A percentile compares a stretch with the other conserved stretches of the same genome.
Conservation (phyloP, 2,888 invertebrate genomes). For the Himalopsyche tibetana region DNA sequence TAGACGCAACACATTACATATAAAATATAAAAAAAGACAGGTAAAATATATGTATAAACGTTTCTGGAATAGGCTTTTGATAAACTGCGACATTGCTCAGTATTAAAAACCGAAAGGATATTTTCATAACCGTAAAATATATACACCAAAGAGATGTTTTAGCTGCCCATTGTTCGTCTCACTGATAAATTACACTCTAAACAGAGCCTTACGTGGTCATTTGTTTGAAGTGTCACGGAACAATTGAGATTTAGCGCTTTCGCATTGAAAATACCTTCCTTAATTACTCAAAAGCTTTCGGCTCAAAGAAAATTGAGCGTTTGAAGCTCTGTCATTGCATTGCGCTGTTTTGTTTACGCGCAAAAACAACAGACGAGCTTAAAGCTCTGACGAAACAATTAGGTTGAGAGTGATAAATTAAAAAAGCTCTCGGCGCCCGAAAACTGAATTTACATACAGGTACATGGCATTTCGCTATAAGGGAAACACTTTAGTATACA, state of each 20-base stretch:
- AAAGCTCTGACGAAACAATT: constrained; percentile 26
- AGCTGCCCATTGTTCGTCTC: neutral
- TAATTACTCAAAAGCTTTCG: constrained; percentile 28
- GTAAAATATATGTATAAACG: too few species aligned
- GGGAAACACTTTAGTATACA: neutral
- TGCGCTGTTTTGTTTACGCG: constrained; percentile 14
- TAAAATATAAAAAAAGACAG: too few species aligned
- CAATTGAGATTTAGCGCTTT: constrained; percentile 25
- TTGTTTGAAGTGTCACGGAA: constrained; percentile 10
- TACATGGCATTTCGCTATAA: neutral
- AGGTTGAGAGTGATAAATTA: constrained; percentile 26
- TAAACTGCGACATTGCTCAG: neutral
- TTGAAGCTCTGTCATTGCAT: constrained; percentile 22
- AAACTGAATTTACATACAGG: constrained; percentile 4
- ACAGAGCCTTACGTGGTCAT: constrained; percentile 26
- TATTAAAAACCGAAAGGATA: neutral
- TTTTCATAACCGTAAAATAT: neutral
- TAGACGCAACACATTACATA: too few species aligned
- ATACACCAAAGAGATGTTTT: neutral
- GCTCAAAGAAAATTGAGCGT: constrained; percentile 12
- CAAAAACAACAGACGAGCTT: constrained; percentile 1
- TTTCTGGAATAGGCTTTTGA: neutral
- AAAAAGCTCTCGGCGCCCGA: neutral
- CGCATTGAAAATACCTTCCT: constrained; percentile 34
- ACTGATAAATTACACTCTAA: constrained; percentile 7